Evolutionary conservation across 2,113 vertebrate genomes (phyloP), one percentile per base, ranked within the genome.

Genomic region (Ivindomyrus marchei): DNA sequence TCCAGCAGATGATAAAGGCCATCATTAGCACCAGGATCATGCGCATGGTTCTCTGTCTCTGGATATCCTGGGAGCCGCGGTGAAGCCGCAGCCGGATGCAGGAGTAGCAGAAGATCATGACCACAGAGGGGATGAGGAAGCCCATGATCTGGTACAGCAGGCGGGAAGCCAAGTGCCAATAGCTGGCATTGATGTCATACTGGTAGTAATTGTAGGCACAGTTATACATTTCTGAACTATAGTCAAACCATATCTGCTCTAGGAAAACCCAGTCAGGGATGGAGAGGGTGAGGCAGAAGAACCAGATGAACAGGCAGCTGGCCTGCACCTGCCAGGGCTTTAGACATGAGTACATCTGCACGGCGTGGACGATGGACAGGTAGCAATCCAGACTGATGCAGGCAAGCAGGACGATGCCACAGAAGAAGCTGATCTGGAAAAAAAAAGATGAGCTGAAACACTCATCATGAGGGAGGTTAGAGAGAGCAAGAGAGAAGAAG

Each of bases 351-450:
- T 97, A 97, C 94, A 98, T 96, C 89, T 97, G 97, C 13, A 97
- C 95, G 1, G 97, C 97, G 0, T 97, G 96, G 27, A 98, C 96
- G 0, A 98, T 97, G 89, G 96, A 97, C 89, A 98, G 89, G 94
- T 98, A 98, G 24, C 97, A 96, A 89, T 98, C 97, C 4, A 97
- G 91, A 89, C 97, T 98, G 94, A 98, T 98, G 93, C 97, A 97
- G 84, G 94, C 96, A 90, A 98, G 94, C 89, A 98, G 95, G 56
- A 97, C 96, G 92, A 97, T 97, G 24, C 97, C 96, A 31, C 97
- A 95, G 24, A 97, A 97, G 94, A 97, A 97, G 93, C 97, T 98
- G 91, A 97, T 93, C 96, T 96, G 42, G 45, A 7, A 52, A 47
- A 53, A 45, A 53, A 45, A 83, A 70, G 77, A 31, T 50, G 10